Evolutionary conservation across 2,888 invertebrate species (phyloP).

Genomic region (Dynastes tityus): DNA sequence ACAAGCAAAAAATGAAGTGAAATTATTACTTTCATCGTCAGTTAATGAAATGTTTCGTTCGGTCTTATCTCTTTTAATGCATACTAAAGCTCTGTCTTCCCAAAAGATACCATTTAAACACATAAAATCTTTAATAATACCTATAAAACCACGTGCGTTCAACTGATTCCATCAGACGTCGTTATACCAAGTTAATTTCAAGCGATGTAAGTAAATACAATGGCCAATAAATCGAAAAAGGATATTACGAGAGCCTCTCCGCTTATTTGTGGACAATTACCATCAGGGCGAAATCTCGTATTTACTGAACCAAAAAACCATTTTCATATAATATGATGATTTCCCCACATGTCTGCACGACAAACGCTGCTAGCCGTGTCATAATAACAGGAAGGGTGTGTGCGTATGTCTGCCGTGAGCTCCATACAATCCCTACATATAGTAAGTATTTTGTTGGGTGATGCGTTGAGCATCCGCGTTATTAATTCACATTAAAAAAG

Average conservation of each 20-base stretch:
- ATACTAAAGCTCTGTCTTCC: not conserved
- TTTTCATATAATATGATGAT: slow-evolving; percentile 30
- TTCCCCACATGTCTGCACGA: slow-evolving; percentile 15
- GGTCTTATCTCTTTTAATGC: no score
- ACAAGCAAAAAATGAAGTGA: no score
- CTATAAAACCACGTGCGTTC: not conserved
- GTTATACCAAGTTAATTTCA: slow-evolving; percentile 54
- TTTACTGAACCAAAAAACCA: slow-evolving; percentile 66
- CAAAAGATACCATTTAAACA: not conserved
- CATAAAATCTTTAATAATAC: no score
- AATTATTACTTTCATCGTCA: no score
- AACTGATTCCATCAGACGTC: not conserved
- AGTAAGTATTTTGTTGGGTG: no score
- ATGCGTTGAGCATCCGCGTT: slow-evolving; percentile 2
- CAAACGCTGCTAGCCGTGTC: slow-evolving; percentile 13
- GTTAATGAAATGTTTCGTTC: no score
- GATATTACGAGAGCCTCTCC: not conserved
- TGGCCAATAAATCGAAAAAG: slow-evolving; percentile 64
- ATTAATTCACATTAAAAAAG: slow-evolving; percentile 25
- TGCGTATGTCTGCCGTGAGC: not conserved
- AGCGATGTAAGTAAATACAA: slow-evolving; percentile 66
- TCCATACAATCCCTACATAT: no score
- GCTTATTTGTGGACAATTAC: not conserved
- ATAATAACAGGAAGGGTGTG: slow-evolving; percentile 41
- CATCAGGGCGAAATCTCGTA: slow-evolving; percentile 54